Conservation (phyloP, 2,797 vertebrate genomes). For the Emys orbicularis region DNA sequence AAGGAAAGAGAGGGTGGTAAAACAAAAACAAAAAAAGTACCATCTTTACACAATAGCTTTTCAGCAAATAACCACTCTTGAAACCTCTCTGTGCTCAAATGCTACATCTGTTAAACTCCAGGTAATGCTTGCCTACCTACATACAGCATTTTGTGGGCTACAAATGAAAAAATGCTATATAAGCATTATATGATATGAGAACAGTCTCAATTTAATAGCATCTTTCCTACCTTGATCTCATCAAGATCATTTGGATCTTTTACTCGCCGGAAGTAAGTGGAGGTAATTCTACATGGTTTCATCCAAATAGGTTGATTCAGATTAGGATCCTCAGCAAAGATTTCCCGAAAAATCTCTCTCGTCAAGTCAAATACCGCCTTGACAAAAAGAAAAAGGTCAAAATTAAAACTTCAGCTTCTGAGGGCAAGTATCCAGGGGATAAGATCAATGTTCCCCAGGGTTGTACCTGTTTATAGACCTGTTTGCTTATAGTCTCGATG, state of each 20-base stretch:
- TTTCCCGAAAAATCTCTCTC: constrained; percentile 94
- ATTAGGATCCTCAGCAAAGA: constrained; percentile 93
- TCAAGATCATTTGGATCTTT: constrained; percentile 87
- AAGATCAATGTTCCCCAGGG: background rate
- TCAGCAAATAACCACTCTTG: background rate
- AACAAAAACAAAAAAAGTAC: background rate
- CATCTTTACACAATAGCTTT: background rate
- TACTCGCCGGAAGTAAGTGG: constrained; percentile 89
- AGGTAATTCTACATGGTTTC: constrained; percentile 88
- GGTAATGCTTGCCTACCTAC: background rate
- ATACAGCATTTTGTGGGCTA: background rate
- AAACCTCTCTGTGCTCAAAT: background rate
- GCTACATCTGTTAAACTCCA: background rate
- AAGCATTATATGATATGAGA: background rate
- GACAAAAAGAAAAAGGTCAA: constrained; percentile 45
- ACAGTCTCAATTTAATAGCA: background rate
- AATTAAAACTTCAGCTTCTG: constrained; percentile 9
- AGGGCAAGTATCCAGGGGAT: background rate
- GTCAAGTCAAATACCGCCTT: constrained; percentile 96
- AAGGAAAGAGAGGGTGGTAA: background rate
- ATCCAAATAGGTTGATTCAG: constrained; percentile 93
- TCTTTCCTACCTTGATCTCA: constrained; percentile 89
- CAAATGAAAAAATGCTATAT: background rate
- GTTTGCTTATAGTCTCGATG: constrained; percentile 86
- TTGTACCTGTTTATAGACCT: constrained; percentile 92